Conservation (phyloP, 2,797 vertebrate species). For the Meda fulgida region DNA sequence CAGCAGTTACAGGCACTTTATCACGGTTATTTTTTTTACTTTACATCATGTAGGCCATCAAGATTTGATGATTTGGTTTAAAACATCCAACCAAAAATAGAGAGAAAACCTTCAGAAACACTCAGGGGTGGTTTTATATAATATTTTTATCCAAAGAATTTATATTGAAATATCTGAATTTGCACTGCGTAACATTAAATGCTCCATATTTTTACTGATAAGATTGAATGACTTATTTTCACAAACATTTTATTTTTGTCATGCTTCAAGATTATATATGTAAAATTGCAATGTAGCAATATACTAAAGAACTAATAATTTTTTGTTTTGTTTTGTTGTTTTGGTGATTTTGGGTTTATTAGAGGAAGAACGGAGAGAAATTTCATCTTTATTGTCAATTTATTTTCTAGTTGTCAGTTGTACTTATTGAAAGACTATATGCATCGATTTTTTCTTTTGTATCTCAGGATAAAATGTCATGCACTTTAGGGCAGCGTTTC, state of each 20-base stretch:
- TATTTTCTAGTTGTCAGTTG: conserved; percentile 13
- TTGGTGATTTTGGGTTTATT: neutral
- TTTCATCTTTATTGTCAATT: neutral
- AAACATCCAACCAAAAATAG: neutral
- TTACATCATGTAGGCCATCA: neutral
- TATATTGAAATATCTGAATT: neutral
- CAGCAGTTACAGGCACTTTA: neutral
- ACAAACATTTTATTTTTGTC: neutral
- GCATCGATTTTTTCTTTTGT: conserved; percentile 19
- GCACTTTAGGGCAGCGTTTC: conserved; percentile 12
- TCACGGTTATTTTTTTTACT: neutral
- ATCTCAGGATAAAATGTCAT: conserved; percentile 27
- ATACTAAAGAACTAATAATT: neutral
- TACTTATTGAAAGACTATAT: conserved; percentile 10
- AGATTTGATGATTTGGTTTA: neutral
- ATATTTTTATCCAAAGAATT: neutral
- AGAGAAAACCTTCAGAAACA: neutral
- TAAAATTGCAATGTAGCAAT: neutral
- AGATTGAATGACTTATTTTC: neutral
- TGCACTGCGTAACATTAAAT: neutral
- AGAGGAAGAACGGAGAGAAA: neutral
- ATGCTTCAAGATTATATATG: neutral
- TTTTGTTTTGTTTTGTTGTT: neutral
- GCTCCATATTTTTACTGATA: neutral
- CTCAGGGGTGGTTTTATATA: conserved; percentile 11